Evolutionary conservation across 2,113 vertebrate genomes (phyloP).

Genomic region (Bombycilla garrulus): DNA sequence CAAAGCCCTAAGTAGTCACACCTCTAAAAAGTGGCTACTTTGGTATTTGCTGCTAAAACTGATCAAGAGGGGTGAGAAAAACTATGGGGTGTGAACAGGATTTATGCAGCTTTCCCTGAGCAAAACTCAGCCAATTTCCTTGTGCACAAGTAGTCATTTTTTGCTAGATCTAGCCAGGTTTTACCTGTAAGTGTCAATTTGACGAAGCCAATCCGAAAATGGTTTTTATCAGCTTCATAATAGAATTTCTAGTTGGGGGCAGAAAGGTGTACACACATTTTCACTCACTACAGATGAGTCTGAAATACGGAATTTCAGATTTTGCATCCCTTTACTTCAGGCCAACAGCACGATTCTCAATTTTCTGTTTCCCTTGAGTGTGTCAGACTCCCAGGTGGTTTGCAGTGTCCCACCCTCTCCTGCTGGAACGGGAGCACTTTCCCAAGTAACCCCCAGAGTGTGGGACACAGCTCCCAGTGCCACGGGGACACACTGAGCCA

Average conservation of each 20-base stretch:
- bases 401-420: not conserved
- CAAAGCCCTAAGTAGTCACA: not conserved
- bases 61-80: not conserved
- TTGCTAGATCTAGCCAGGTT: not conserved
- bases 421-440: not conserved
- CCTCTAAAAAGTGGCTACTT: not conserved
- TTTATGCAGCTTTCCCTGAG: not conserved
- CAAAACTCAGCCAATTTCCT: not conserved
- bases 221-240: not conserved
- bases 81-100: not conserved
- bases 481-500: not conserved
- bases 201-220: not conserved
- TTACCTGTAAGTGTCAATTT: not conserved
- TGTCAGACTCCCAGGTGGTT: not conserved
- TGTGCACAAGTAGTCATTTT: not conserved
- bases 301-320: not conserved
- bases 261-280: not conserved
- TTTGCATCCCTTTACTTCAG: not conserved
- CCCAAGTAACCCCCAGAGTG: too few species aligned
- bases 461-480: not conserved
- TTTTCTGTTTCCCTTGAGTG: not conserved
- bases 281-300: not conserved
- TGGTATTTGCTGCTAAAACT: not conserved
- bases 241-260: not conserved
- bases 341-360: fast-evolving